Evolutionary conservation across 1,140 invertebrate species (phyloP).

Genomic region (Drosophila funebris): DNA sequence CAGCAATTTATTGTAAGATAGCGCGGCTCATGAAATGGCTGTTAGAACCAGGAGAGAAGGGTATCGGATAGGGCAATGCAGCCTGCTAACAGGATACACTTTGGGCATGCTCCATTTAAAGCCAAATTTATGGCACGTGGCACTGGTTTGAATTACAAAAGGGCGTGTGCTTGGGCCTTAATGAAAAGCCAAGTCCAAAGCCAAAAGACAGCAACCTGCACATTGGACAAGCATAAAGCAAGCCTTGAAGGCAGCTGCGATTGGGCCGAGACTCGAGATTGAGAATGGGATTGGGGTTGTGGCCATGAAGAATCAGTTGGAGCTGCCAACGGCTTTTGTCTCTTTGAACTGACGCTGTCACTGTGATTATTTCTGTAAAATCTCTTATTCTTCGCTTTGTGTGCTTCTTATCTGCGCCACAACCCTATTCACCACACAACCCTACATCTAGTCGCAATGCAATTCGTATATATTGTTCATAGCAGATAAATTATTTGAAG

Average conservation of each 20-base stretch:
- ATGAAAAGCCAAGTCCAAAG: slow-evolving; percentile 43
- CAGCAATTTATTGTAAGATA: slow-evolving; percentile 74
- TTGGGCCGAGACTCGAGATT: background rate
- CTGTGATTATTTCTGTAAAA: slow-evolving; percentile 19
- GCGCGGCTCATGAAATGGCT: slow-evolving; percentile 47
- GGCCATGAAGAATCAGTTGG: background rate
- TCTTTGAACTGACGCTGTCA: slow-evolving; percentile 32
- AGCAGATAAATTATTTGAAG: too few species aligned
- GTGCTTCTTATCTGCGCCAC: background rate
- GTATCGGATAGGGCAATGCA: background rate
- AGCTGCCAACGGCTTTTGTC: slow-evolving; percentile 11
- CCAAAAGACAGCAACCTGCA: slow-evolving; percentile 7
- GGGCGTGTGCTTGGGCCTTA: slow-evolving; percentile 51
- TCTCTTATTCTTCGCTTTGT: slow-evolving; percentile 2
- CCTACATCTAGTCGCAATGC: background rate
- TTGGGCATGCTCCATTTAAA: slow-evolving; percentile 63
- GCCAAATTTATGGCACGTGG: slow-evolving; percentile 72
- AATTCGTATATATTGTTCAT: too few species aligned
- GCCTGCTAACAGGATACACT: slow-evolving; percentile 57
- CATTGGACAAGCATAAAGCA: background rate
- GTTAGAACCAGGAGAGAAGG: background rate
- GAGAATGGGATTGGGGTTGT: background rate
- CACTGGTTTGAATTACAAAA: slow-evolving; percentile 45
- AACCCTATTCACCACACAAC: background rate
- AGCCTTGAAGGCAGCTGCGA: background rate